Conservation (phyloP, 2,113 vertebrate genomes). For the Notarius lentiginosus region DNA sequence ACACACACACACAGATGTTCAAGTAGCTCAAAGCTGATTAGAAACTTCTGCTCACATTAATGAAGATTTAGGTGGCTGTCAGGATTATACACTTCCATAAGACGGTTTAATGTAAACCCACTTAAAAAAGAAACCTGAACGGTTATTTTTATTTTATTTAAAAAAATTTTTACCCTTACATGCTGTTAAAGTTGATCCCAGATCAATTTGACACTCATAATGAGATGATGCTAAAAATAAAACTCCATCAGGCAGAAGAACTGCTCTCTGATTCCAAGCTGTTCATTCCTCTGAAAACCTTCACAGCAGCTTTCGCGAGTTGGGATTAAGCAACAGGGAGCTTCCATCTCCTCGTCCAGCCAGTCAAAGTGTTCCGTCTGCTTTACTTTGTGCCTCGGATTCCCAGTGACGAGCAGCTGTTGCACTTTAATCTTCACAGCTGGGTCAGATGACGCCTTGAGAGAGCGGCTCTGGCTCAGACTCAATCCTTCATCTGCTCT, state of each 20-base stretch:
- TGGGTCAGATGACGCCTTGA: neutral
- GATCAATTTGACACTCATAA: conserved; percentile 19
- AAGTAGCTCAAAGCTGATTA: conserved; percentile 72
- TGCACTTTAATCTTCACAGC: conserved; percentile 31
- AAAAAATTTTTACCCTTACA: neutral
- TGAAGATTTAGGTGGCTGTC: conserved; percentile 58
- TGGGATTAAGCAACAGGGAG: conserved; percentile 12
- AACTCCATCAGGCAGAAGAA: conserved; percentile 7
- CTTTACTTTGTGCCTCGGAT: neutral
- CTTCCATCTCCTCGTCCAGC: conserved; percentile 4
- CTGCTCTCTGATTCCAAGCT: conserved; percentile 6
- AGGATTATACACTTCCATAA: conserved; percentile 57
- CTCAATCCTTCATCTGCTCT: neutral
- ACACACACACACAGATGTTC: conserved; percentile 54
- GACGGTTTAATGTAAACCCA: conserved; percentile 49
- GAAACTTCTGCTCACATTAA: conserved; percentile 52
- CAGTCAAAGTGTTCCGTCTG: conserved; percentile 6
- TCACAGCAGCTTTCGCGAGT: neutral
- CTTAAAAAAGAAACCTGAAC: conserved; percentile 12
- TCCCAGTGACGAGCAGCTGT: conserved; percentile 4
- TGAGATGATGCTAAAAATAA: conserved; percentile 27
- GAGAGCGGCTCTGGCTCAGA: neutral
- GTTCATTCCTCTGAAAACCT: conserved; percentile 20
- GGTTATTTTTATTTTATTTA: neutral
- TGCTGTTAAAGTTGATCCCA: conserved; percentile 9